phyloP scores from a whole-genome alignment of 37 sponge, comb jelly and placozoan genomes.

The Lycopodina hypogea region DNA sequence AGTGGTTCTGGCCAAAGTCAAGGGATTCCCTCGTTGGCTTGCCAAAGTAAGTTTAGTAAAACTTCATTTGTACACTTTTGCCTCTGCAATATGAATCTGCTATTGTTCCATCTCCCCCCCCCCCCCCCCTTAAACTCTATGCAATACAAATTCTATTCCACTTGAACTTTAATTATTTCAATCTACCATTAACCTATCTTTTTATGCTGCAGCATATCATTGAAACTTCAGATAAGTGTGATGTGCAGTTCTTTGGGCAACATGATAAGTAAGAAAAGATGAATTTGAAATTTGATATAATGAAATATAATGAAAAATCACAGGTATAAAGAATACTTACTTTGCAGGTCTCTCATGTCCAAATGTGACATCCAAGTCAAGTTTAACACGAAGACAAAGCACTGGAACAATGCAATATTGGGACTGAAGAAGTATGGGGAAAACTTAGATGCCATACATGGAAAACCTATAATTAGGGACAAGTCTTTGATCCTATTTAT shows the following conservation, averaged over 20 bases:
- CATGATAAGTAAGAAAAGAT: slow-evolving; percentile 59
- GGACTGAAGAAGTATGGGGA: slow-evolving; percentile 71
- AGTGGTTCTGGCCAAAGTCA: slow-evolving; percentile 87
- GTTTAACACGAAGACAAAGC: slow-evolving; percentile 60
- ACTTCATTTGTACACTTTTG: background rate
- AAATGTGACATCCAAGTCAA: slow-evolving; percentile 53
- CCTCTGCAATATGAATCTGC: background rate
- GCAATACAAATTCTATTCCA: background rate
- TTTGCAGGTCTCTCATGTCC: slow-evolving; percentile 54
- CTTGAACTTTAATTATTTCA: background rate
- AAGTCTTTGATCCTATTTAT: background rate
- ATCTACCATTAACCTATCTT: background rate
- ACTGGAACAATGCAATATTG: slow-evolving; percentile 72
- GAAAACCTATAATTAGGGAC: slow-evolving; percentile 15
- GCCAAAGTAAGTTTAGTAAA: slow-evolving; percentile 65
- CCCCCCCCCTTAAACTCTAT: no score
- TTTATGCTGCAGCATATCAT: slow-evolving; percentile 55
- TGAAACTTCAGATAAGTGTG: slow-evolving; percentile 80
- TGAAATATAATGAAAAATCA: background rate
- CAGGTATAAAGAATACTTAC: no score
- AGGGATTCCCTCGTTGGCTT: slow-evolving; percentile 92
- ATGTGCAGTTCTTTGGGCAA: slow-evolving; percentile 94
- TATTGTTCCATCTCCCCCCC: no score
- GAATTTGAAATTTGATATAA: background rate
- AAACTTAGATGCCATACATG: slow-evolving; percentile 59